Evolutionary conservation across 2,888 invertebrate genomes (phyloP).

Genomic region (Danaus chrysippus): DNA sequence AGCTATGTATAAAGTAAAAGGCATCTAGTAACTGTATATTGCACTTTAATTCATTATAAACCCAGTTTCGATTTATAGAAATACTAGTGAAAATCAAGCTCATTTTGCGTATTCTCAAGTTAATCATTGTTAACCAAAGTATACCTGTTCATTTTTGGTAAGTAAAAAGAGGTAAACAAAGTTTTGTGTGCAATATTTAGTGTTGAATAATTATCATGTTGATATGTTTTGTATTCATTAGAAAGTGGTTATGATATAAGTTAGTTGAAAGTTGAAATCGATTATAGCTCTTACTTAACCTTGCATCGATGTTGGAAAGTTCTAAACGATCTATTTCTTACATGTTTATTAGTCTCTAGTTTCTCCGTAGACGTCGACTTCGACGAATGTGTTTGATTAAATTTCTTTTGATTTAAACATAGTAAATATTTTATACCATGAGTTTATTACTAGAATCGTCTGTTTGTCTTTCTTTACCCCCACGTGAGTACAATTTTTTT

Average conservation of each 20-base stretch:
- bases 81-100: no score
- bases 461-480: slow-evolving; percentile 50
- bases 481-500: background rate
- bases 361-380: slow-evolving; percentile 32
- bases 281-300: slow-evolving; percentile 51
- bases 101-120: no score
- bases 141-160: no score
- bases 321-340: slow-evolving; percentile 45
- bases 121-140: no score
- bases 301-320: slow-evolving; percentile 43
- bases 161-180: no score
- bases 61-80: no score
- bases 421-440: slow-evolving; percentile 26
- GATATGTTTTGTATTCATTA: slow-evolving; percentile 23
- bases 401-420: slow-evolving; percentile 21
- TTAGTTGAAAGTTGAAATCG: slow-evolving; percentile 67
- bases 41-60: no score
- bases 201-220: no score
- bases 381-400: slow-evolving; percentile 27
- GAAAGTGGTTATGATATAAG: slow-evolving; percentile 69
- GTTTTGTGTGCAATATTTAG: no score
- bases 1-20: no score
- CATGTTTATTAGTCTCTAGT: slow-evolving; percentile 36
- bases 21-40: no score
- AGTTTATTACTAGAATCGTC: slow-evolving; percentile 47